Evolutionary conservation across 2,888 invertebrate species (phyloP), one percentile per base, ranked within the genome.

Genomic region (Balanococcus diminutus): DNA sequence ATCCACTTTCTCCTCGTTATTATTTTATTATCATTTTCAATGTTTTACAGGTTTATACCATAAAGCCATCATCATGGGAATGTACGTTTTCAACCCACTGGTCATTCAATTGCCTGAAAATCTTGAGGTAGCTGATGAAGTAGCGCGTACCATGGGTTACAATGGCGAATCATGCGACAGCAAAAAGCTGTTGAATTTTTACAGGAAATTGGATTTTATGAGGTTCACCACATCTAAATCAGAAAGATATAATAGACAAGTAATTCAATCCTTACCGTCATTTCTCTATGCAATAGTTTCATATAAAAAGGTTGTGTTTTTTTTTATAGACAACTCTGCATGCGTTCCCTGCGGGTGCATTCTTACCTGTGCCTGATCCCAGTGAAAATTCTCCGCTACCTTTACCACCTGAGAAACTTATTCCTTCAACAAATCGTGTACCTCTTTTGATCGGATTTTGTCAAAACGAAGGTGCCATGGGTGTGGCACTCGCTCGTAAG

Each of bases 361-460:
- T 81, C 19, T 6, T 81, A 22, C 81, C 81, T 22, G 42, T 19
- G 8, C 14, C 36, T 9, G 22, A 81, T 39, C 3, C 19, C 1
- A 36, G 39, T 19, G 81, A 81, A 11, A 39, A 25, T 6, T 39
- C 81, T 11, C 22, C 39, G 9, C n/a, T 81, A 39, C 19, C 82
- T 9, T 4, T 8, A 82, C 46, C 46, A 19, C 82, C 82, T 28
- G 46, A 22, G 4, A 46, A 82, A 46, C n/a, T 46, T 16, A 82
- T 82, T 19, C 42, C 19, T n/a, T 82, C 82, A 9, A 82, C 25
- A 14, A 46, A 82, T 46, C 82, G 42, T 16, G 82, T 82, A 22
- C 82, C 82, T 8, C 16, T 82, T 4, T 46, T 82, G 25, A 25
- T 42, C 4, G 82, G 82, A 82, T 19, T 82, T 25, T 82, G 82